Evolutionary conservation across 2,113 vertebrate species (phyloP), one percentile per base, ranked within the genome.

Genomic region (Tonatia bakeri): DNA sequence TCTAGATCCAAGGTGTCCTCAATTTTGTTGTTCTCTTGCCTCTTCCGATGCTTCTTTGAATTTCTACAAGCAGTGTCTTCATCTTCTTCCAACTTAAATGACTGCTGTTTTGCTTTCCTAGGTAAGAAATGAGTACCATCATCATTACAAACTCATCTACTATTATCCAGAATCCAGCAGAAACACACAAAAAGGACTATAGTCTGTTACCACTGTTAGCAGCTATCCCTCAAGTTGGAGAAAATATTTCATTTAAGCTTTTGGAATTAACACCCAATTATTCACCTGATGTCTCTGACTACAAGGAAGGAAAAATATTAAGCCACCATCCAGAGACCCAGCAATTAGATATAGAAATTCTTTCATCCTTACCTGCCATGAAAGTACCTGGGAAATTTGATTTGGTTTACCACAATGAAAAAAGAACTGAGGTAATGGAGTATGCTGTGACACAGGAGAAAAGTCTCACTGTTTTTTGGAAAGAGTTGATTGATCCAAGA

Each of bases 321-420:
- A 98, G 97, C 89, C 99, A 99, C 96, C 98, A 99, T 97, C 98
- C 97, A 45, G 97, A 97, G 33, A 99, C 98, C 82, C 98, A 99
- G 91, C 98, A 99, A 98, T 97, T 99, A 2, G 99, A 99, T 65
- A 98, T 99, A 87, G 98, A 99, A 97, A 98, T 99, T 38, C 98
- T 99, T 64, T 98, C 98, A 0, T 91, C 95, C 0, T 70, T 97
- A 94, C 96, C 98, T 97, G 99, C 54, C 56, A 94, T 98, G 16
- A 98, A 98, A 87, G 99, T 99, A 94, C 99, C 99, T 6, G 99
- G 99, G 20, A 99, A 99, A 88, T 99, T 99, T 5, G 99, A 99
- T 97, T 98, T 99, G 95, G 99, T 99, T 54, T 99, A 99, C 96
- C 98, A 99, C 96, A 98, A 98, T 52, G 97, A 99, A 6, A 99